phyloP scores from a whole-genome alignment of 2,888 invertebrate species.

The Epistrophe grossulariae region DNA sequence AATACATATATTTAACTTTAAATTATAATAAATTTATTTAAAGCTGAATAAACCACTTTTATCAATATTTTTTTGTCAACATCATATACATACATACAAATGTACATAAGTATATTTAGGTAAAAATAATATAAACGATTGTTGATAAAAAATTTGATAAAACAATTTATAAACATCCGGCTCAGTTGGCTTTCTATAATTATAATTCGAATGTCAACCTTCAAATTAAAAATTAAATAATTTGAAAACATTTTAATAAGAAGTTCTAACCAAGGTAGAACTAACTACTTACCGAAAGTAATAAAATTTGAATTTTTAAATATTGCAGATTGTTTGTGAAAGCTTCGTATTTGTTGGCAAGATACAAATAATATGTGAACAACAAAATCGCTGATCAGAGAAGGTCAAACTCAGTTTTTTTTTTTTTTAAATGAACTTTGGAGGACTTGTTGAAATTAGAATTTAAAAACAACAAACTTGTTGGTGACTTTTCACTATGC shows the following conservation, averaged over 20 bases:
- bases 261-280: not conserved
- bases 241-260: not conserved
- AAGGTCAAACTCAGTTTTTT: not conserved
- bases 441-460: too few species aligned
- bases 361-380: not conserved
- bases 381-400: not conserved
- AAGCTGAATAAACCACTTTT: constrained; percentile 17
- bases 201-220: constrained; percentile 37
- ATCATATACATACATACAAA: not conserved
- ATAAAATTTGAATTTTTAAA: constrained; percentile 5
- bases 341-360: not conserved
- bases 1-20: too few species aligned
- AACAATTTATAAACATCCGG: constrained; percentile 34
- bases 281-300: not conserved
- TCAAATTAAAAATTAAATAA: constrained; percentile 21
- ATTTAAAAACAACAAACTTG: too few species aligned
- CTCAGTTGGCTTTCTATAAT: constrained; percentile 24
- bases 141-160: constrained; percentile 29
- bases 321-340: not conserved
- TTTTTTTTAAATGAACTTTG: too few species aligned
- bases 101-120: constrained; percentile 1
- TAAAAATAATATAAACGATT: constrained; percentile 10
- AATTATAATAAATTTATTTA: not conserved
- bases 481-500: too few species aligned
- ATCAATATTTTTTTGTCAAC: not conserved